Evolutionary conservation across 2,797 vertebrate species (phyloP).

Genomic region (Sebastes taczanowskii): DNA sequence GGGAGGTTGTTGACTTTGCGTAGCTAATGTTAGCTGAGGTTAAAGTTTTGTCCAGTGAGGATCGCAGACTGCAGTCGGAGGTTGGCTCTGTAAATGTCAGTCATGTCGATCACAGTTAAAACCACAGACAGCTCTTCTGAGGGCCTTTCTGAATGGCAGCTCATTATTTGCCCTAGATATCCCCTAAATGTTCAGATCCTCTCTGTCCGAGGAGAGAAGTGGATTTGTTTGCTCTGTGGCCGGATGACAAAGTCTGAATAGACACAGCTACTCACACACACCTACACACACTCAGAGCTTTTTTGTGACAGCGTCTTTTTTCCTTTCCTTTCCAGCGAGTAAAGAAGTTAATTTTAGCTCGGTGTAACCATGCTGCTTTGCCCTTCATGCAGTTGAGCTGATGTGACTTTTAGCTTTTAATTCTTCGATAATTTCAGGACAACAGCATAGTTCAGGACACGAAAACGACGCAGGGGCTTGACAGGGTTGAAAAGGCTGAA

Average conservation of each 20-base stretch:
- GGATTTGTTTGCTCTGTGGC: slow-evolving; percentile 29
- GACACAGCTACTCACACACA: background rate
- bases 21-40: slow-evolving; percentile 62
- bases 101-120: slow-evolving; percentile 76
- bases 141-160: slow-evolving; percentile 71
- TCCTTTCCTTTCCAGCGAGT: slow-evolving; percentile 20
- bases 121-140: slow-evolving; percentile 59
- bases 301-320: slow-evolving; percentile 15
- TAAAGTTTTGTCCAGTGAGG: slow-evolving; percentile 68
- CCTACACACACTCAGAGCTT: background rate
- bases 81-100: slow-evolving; percentile 79
- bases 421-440: slow-evolving; percentile 64
- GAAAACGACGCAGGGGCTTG: slow-evolving; percentile 36
- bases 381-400: slow-evolving; percentile 50
- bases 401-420: slow-evolving; percentile 67
- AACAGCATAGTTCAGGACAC: slow-evolving; percentile 52
- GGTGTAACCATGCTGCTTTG: slow-evolving; percentile 29
- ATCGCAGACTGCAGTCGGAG: slow-evolving; percentile 58
- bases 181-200: slow-evolving; percentile 39
- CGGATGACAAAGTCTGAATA: slow-evolving; percentile 28
- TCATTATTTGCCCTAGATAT: slow-evolving; percentile 65
- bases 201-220: slow-evolving; percentile 4
- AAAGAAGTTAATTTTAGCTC: slow-evolving; percentile 43
- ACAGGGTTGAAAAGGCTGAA: slow-evolving; percentile 57
- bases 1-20: slow-evolving; percentile 45